These are phyloP conservation scores for Drosophila nr. medialis DNA, from an alignment of 2,888 invertebrate genomes.

Conservation along the genomic window DNA sequence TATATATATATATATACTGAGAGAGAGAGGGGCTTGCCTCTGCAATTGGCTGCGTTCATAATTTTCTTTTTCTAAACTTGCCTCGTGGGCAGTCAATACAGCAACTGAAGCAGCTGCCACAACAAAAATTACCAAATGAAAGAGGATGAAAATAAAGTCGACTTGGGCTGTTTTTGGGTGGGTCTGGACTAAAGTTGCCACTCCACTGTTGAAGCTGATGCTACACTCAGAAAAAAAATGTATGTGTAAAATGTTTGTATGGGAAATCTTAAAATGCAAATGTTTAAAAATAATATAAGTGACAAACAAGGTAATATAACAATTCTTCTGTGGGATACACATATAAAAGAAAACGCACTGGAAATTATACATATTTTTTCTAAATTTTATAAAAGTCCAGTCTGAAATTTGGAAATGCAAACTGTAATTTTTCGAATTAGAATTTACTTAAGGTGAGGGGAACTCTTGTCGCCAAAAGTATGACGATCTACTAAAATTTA, in stretches of 20 bases:
- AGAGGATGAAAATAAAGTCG: constrained; percentile 50
- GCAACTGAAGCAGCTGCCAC: constrained; percentile 17
- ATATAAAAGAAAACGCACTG: too few relatives aligned
- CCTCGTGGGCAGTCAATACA: constrained; percentile 45
- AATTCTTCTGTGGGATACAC: too few relatives aligned
- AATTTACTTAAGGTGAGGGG: too few relatives aligned
- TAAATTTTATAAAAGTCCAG: too few relatives aligned
- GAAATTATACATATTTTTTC: too few relatives aligned
- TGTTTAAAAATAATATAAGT: too few relatives aligned
- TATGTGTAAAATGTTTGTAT: neutral
- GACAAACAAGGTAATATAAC: too few relatives aligned
- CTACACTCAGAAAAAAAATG: neutral
- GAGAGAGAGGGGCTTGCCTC: constrained; percentile 29
- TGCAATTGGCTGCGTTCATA: constrained; percentile 64
- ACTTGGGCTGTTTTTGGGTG: constrained; percentile 40
- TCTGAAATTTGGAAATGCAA: too few relatives aligned
- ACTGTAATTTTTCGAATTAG: too few relatives aligned
- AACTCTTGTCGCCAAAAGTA: too few relatives aligned
- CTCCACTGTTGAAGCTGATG: constrained; percentile 21
- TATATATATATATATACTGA: constrained; percentile 36
- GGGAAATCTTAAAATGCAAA: neutral
- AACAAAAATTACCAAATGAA: constrained; percentile 63
- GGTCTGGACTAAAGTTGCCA: constrained; percentile 28
- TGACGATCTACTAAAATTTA: too few relatives aligned
- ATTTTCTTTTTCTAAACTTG: constrained; percentile 53